Conservation (phyloP, 2,888 invertebrate genomes). For the Sthenelais limicola region DNA sequence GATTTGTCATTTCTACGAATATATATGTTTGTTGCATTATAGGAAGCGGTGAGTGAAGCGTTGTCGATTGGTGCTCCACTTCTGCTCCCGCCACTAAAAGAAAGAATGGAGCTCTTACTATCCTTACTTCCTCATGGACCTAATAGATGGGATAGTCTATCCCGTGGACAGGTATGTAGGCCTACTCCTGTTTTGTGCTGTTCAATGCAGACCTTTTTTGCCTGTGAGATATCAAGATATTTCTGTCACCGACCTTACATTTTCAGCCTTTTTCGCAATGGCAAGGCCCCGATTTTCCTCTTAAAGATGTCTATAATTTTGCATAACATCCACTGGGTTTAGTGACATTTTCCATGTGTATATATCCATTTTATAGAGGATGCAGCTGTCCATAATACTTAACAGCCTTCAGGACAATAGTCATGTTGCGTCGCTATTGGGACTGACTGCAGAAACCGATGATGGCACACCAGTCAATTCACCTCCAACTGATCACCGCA, state of each 20-base stretch:
- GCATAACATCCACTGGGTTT: no score
- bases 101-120: slow-evolving; percentile 77
- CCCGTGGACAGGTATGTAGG: slow-evolving; percentile 75
- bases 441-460: slow-evolving; percentile 69
- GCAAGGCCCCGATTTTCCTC: no score
- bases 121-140: slow-evolving; percentile 76
- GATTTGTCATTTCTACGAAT: neutral
- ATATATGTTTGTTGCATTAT: neutral
- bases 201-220: neutral
- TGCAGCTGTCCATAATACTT: slow-evolving; percentile 77
- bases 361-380: slow-evolving; percentile 71
- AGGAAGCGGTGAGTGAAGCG: slow-evolving; percentile 75
- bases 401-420: slow-evolving; percentile 78
- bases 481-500: slow-evolving; percentile 58
- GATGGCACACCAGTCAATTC: slow-evolving; percentile 41
- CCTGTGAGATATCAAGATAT: neutral
- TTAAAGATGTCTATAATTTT: no score
- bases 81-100: slow-evolving; percentile 77
- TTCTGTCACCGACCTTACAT: no score
- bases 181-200: neutral
- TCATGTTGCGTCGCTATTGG: slow-evolving; percentile 76
- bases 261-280: no score
- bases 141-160: slow-evolving; percentile 72
- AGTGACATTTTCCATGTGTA: no score
- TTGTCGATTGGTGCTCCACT: slow-evolving; percentile 77